Evolutionary conservation across 2,797 vertebrate genomes (phyloP), one percentile per base, ranked within the genome.

Genomic region (Gallirallus australis): DNA sequence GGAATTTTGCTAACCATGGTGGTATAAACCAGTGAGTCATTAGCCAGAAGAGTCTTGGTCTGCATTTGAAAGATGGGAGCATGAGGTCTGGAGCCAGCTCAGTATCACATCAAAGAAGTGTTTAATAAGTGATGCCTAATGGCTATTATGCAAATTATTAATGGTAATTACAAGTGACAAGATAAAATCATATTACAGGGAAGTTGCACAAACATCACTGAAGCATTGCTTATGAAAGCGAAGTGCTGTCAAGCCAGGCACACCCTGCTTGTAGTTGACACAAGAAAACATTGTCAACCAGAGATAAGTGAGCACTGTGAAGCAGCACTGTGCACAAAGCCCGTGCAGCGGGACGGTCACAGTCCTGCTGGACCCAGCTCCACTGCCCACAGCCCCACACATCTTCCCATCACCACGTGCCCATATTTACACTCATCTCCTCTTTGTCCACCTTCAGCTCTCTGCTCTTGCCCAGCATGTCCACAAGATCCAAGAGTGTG

Each of bases 51-150:
- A 78, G 66, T 50, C 37, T 1, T 37, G 85, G 96, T 95, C 96
- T 96, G 93, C 83, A 73, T 86, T 84, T 86, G 86, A 84, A 93
- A 63, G 90, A 40, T 92, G 94, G 88, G 89, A 96, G 91, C 66
- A 88, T 19, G 45, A 81, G 53, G 91, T 77, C 77, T 92, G 90
- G 91, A 95, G 90, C 91, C 20, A 0, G 60, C 86, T 90, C 57
- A 75, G 95, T 92, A 95, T 96, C 94, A 96, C 96, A 92, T 97
- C 96, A 97, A 97, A 97, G 94, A n/a, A 81, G 24, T 7, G 52
- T 85, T 90, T 96, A 95, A 89, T 95, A 90, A 93, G 57, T 47
- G 90, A 61, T 89, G 93, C 94, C 96, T 65, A 73, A 68, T 92
- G 92, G 93, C 93, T 89, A 75, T 82, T 96, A 97, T 96, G 96